These are phyloP conservation scores for Eolophus roseicapilla DNA, from an alignment of 2,113 vertebrate genomes.

Conservation along the genomic window DNA sequence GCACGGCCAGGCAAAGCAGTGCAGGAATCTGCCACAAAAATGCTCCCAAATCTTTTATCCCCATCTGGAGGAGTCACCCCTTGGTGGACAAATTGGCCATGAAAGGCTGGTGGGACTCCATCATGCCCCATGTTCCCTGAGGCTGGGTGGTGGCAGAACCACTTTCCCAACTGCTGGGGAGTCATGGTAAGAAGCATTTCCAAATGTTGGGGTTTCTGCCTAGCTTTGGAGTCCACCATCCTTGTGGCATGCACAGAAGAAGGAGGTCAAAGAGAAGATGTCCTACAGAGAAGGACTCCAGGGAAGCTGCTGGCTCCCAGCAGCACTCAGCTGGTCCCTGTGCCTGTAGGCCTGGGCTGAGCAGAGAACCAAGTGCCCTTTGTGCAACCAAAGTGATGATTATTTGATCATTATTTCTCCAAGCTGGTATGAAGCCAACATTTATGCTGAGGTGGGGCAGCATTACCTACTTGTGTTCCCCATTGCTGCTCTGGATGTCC, in stretches of 20 bases:
- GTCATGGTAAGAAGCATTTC: not conserved
- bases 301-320: fast-evolving
- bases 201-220: not conserved
- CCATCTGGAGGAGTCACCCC: not conserved
- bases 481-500: not conserved
- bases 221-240: not conserved
- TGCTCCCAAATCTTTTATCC: not conserved
- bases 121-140: fast-evolving
- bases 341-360: not conserved
- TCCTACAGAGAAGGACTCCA: not conserved
- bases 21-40: not conserved
- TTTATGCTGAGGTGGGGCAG: not conserved
- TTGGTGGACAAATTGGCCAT: not conserved
- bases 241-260: not conserved
- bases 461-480: not conserved
- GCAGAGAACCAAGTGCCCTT: not conserved
- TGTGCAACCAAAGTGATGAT: not conserved
- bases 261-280: not conserved
- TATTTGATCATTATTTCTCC: not conserved
- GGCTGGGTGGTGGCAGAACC: not conserved
- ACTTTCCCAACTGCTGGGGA: not conserved
- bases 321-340: not conserved
- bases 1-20: not conserved
- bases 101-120: not conserved
- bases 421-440: not conserved